Evolutionary conservation across 2,797 vertebrate species (phyloP), one percentile per base, ranked within the genome.

Genomic region (Gouania willdenowi): DNA sequence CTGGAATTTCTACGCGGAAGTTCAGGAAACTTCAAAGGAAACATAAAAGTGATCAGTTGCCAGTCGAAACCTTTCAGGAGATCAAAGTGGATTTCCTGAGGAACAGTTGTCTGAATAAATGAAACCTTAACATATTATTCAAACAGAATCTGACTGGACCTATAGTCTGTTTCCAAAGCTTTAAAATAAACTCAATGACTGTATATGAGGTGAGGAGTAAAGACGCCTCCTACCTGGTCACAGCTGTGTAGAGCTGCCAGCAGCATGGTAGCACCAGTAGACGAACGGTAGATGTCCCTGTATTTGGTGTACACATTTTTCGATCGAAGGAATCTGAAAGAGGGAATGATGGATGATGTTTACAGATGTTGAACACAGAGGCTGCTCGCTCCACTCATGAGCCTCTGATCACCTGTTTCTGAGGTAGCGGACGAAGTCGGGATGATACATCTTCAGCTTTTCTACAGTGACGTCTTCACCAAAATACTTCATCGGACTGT

Each of bases 371-470:
- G 13, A 14, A 14, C 13, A 3, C 14, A 13, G 14, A 14, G 2
- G 13, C 13, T 13, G 14, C 13, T 20, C 5, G 19, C 19, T 5
- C 5, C 19, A 2, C 5, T 20, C 20, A 20, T 5, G 20, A 20
- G 5, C 19, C n/a, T 6, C 6, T 5, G 6, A 71, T 75, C 58
- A 92, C 91, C 90, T 85, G 87, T 92, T 92, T 38, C 89, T 78
- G 33, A 92, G 31, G 63, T 92, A 91, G 19, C 89, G 90, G 41
- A 89, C 52, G 42, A 92, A 92, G 24, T 92, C 91, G 0, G 90
- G 91, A 36, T 91, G 88, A 27, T 85, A 87, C 56, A 92, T 91
- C 79, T 91, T 91, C 54, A 92, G 51, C 44, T 89, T 89, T 6
- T 67, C 51, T 1, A 21, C 70, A 0, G 79, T 82, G 40, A 85